These are phyloP conservation scores for Dunckerocampus dactyliophorus DNA, from an alignment of 2,113 vertebrate species.

Conservation along the genomic window DNA sequence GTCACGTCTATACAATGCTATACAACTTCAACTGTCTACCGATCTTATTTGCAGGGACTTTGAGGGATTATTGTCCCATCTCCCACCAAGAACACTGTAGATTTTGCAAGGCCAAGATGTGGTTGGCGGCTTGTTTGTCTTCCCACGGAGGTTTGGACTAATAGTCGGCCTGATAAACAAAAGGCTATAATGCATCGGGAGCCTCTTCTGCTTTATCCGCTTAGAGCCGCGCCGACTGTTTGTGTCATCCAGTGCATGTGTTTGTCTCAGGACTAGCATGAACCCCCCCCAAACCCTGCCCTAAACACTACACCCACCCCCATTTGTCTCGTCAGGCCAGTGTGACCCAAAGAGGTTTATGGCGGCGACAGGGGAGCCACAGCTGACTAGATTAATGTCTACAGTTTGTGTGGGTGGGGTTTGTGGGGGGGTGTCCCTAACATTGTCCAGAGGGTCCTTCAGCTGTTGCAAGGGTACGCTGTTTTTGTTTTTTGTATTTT, in stretches of 20 bases:
- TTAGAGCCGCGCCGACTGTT: conserved; percentile 55
- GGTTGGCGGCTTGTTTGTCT: conserved; percentile 30
- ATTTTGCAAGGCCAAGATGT: not conserved
- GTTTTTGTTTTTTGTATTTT: conserved; percentile 23
- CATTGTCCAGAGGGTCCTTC: conserved; percentile 39
- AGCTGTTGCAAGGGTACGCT: conserved; percentile 56
- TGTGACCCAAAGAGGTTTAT: conserved; percentile 66
- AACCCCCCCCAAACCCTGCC: not conserved
- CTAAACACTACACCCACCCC: conserved; percentile 9
- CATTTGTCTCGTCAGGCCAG: conserved; percentile 57
- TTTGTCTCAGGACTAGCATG: conserved; percentile 48
- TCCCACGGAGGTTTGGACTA: conserved; percentile 14
- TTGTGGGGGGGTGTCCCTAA: conserved; percentile 7
- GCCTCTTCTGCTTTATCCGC: conserved; percentile 58
- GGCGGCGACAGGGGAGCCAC: conserved; percentile 32
- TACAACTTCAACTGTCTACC: too few relatives aligned
- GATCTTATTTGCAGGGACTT: not conserved
- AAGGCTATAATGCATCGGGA: conserved; percentile 58
- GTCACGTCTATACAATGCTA: too few relatives aligned
- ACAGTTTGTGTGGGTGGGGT: conserved; percentile 16
- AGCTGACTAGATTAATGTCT: conserved; percentile 65
- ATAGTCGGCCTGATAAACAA: conserved; percentile 56
- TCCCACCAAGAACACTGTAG: not conserved
- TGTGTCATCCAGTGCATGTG: conserved; percentile 44
- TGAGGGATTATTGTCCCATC: not conserved